These are phyloP conservation scores for Megastigmus dorsalis DNA, from an alignment of 2,888 invertebrate genomes.

Conservation along the genomic window DNA sequence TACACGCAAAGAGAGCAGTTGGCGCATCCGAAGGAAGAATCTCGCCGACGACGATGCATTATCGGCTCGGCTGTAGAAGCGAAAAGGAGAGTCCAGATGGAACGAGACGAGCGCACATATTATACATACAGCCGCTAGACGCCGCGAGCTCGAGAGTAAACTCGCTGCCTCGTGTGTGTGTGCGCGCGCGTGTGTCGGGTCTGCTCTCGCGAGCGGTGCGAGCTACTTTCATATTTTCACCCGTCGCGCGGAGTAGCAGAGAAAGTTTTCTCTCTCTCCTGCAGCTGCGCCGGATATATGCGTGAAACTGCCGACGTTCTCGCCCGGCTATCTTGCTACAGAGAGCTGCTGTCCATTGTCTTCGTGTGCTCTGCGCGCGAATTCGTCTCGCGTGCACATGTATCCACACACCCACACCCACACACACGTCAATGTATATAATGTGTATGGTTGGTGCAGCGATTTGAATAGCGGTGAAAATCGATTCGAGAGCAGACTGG, in stretches of 20 bases:
- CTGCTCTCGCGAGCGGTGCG: constrained; percentile 52
- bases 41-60: constrained; percentile 24
- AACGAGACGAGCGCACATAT: background rate
- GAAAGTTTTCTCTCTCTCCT: constrained; percentile 66
- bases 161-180: too few species aligned
- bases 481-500: too few species aligned
- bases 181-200: background rate
- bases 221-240: constrained; percentile 75
- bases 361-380: too few species aligned
- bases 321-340: too few species aligned
- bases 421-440: too few species aligned
- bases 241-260: constrained; percentile 68
- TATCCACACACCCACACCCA: too few species aligned
- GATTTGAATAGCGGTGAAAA: too few species aligned
- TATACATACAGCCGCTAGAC: background rate
- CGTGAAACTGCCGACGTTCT: constrained; percentile 69
- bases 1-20: too few species aligned
- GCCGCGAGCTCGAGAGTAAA: constrained; percentile 14
- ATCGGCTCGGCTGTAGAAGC: constrained; percentile 4
- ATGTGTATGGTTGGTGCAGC: too few species aligned
- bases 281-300: constrained; percentile 60
- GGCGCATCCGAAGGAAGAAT: constrained; percentile 32
- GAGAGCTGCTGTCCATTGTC: too few species aligned
- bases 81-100: constrained; percentile 31
- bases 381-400: constrained; percentile 52